Evolutionary conservation across 2,113 vertebrate species (phyloP), one percentile per base, ranked within the genome.

Genomic region (Embiotoca jacksoni): DNA sequence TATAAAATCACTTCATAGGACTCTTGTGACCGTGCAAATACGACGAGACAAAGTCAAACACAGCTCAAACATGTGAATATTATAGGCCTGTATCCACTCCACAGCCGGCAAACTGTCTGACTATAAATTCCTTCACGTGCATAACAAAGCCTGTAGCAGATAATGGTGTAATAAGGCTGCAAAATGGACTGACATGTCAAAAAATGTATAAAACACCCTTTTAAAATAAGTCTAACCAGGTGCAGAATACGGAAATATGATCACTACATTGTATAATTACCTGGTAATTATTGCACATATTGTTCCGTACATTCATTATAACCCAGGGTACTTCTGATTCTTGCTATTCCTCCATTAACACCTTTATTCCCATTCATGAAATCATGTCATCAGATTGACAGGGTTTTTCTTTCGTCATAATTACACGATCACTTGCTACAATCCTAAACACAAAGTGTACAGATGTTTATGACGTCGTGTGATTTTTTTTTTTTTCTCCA

Each of bases 401-500:
- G 6, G 30, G 69, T 69, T 52, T 39, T 55, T 30, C 7, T 67
- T 11, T 9, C 33, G 57, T 58, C 15, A 66, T 31, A 58, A 64
- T 53, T 41, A 61, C 23, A 23, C 23, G 23, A 23, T 54, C 60
- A 78, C 15, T 49, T 55, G 39, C 47, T 60, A 46, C 49, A 78
- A 58, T 6, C 8, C 16, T 47, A 35, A 16, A 60, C 41, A 52
- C 52, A 66, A 46, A 58, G 31, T 47, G n/a, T 14, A 55, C 5
- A 53, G 36, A 44, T 32, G 4, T 55, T 55, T 3, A 23, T 78
- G 76, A 62, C 31, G 55, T 33, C 49, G 36, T 37, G 58, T 23
- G 30, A 63, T n/a, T n/a, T n/a, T n/a, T n/a, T n/a, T 57, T 2
- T 58, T 33, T 71, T 50, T 23, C 61, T 81, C 8, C 67, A 60